Conservation (phyloP, 2,113 vertebrate genomes). For the Pelecanoides urinatrix region DNA sequence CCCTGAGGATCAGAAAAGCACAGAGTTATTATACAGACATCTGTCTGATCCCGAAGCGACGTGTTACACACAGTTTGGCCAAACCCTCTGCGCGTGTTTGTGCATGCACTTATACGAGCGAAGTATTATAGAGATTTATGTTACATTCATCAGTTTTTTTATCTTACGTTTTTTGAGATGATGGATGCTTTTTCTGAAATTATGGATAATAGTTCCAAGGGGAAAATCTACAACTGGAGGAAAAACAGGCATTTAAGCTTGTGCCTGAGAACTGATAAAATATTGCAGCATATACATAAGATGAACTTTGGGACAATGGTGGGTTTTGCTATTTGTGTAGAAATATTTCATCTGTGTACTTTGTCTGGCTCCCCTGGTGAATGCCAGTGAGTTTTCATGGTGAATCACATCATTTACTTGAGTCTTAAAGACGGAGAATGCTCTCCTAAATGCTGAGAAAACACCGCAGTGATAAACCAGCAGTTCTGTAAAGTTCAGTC, state of each 20-base stretch:
- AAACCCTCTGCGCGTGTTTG: background rate
- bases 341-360: background rate
- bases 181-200: background rate
- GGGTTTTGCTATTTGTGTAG: background rate
- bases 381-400: background rate
- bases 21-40: background rate
- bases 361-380: background rate
- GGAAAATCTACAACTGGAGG: background rate
- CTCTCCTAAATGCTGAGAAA: background rate
- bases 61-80: background rate
- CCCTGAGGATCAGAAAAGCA: background rate
- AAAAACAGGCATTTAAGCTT: background rate
- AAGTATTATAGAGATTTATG: background rate
- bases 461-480: background rate
- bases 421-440: background rate
- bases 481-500: slow-evolving; percentile 36
- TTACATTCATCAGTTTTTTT: background rate
- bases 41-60: background rate
- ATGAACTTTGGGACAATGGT: background rate
- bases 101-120: background rate
- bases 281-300: background rate
- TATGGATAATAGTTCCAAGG: background rate
- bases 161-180: background rate
- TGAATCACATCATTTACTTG: background rate
- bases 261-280: background rate